Evolutionary conservation across 2,113 vertebrate species (phyloP).

Genomic region (Perca schrenkii): DNA sequence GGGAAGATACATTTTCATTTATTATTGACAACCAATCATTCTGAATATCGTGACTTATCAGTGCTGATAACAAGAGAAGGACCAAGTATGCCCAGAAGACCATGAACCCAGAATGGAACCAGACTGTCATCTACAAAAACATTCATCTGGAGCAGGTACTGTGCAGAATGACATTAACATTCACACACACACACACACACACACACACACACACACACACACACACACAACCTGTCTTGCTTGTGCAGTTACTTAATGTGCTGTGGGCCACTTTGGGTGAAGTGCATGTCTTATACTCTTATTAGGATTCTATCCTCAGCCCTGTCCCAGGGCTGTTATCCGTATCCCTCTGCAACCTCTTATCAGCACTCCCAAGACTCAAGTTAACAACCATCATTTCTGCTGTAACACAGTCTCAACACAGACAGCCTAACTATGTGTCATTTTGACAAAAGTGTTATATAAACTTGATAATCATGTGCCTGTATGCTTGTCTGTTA

Average conservation of each 20-base stretch:
- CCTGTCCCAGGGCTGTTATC: constrained; percentile 33
- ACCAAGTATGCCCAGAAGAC: constrained; percentile 97
- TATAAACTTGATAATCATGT: constrained; percentile 12
- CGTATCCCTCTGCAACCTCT: constrained; percentile 41
- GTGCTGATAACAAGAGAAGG: constrained; percentile 96
- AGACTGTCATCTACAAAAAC: constrained; percentile 99
- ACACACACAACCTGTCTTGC: neutral
- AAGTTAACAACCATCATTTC: constrained; percentile 42
- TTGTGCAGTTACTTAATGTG: constrained; percentile 16
- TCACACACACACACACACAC: neutral
- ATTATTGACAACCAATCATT: constrained; percentile 39
- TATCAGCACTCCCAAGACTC: constrained; percentile 40
- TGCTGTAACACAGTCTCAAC: constrained; percentile 8
- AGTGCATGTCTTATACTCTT: constrained; percentile 36
- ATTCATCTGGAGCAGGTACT: constrained; percentile 96
- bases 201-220: neutral
- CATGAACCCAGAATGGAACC: constrained; percentile 99
- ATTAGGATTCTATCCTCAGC: constrained; percentile 38
- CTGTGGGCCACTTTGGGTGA: constrained; percentile 33
- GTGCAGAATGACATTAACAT: constrained; percentile 22
- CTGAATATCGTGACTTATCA: constrained; percentile 78
- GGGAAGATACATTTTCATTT: neutral
- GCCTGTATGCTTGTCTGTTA: constrained; percentile 9
- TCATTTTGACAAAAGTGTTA: constrained; percentile 28
- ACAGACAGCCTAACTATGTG: constrained; percentile 3